Evolutionary conservation across 1,140 invertebrate genomes (phyloP).

Genomic region (Rhagoletis zephyria): DNA sequence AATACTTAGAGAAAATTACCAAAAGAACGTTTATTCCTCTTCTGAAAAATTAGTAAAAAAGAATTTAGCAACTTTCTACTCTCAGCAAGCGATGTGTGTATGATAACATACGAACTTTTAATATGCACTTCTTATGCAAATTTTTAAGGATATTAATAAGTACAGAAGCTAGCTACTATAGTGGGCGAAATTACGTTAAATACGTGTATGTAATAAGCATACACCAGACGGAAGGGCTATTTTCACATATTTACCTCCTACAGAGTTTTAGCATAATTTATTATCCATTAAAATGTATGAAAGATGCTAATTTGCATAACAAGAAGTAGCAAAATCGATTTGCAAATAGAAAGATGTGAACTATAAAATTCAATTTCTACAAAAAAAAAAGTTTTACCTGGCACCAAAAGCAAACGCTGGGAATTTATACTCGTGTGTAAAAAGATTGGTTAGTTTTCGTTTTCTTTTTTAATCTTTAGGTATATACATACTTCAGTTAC

Average conservation of each 20-base stretch:
- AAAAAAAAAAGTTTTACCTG: not conserved
- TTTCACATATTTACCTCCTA: not conserved
- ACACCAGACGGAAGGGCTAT: not conserved
- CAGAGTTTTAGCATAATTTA: not conserved
- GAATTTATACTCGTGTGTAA: too few species aligned
- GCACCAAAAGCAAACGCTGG: not conserved
- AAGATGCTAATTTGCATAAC: not conserved
- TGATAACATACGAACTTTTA: not conserved
- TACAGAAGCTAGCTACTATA: not conserved
- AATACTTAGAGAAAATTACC: too few species aligned
- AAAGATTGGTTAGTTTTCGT: too few species aligned
- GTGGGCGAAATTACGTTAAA: not conserved
- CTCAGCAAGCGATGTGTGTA: not conserved
- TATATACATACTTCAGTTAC: too few species aligned
- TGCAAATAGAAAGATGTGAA: not conserved
- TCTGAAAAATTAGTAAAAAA: too few species aligned
- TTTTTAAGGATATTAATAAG: not conserved
- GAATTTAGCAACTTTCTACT: too few species aligned
- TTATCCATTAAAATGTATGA: not conserved
- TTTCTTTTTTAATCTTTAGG: too few species aligned
- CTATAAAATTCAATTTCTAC: not conserved
- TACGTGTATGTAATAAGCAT: not conserved
- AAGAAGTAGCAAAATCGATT: not conserved
- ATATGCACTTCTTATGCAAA: not conserved
- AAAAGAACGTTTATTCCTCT: too few species aligned